Base-by-base conservation (phyloP, 2,888 invertebrate species). In the Anthrax anthrax region DNA sequence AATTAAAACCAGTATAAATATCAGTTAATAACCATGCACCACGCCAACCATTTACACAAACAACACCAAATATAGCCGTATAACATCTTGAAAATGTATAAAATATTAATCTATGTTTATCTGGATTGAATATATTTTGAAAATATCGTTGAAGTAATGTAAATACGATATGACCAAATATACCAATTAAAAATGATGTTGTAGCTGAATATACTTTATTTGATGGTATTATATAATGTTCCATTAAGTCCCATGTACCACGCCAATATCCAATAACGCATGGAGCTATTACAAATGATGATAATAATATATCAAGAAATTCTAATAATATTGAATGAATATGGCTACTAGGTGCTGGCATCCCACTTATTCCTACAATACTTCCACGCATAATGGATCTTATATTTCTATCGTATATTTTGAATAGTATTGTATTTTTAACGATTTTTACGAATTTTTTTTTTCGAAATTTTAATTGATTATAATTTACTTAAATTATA, bases 1-100 rank as follows among this genome's bases (percentile, higher is more conserved):
- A 39, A 39, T 51, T 43, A 42, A 47, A 51, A 18, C 77, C 78
- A 36, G 82, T 81, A 57, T 81, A 78, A 61, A 78, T 70, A 60
- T 88, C 87, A 57, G 88, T 72, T 16, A 69, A 51, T 40, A 63
- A 73, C 89, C 89, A 91, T 39, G 82, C 78, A 2, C 90, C 90
- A 10, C 89, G 74, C 90, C 90, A 91, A 50, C 84, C 84, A 59
- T 85, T 88, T 39, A 90, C 87, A 64, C 88, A 88, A 51, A 83
- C 80, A 56, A 84, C 75, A 10, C 81, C 86, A 59, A 83, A 88
- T 53, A 80, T 62, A 50, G 74, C 73, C 17, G 89, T 88, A 63
- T 87, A 89, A 27, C 80, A 53, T 46, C 89, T 71, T 52, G 87
- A 86, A 46, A 75, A 63, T 47, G 78, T 63, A 59, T 83, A 84